Percentiles rank a stretch among this genome's conserved stretches.
These are phyloP conservation scores for Lemur catta DNA, from an alignment of 2,797 vertebrate genomes.

Conservation along the genomic window DNA sequence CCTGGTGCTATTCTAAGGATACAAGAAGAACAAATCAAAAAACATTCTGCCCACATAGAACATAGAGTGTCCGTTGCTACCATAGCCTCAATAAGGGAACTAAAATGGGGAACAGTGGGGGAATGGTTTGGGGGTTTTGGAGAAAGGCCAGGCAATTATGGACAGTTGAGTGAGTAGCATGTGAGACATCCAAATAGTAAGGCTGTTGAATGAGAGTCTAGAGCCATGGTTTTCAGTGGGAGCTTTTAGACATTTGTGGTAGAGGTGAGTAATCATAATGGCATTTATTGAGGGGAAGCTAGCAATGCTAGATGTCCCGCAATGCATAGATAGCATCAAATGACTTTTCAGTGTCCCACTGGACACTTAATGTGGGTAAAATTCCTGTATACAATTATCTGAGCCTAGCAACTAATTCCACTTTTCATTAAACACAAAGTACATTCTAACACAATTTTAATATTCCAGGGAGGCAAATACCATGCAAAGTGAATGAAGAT, in stretches of 20 bases:
- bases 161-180: neutral
- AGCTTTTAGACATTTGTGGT: neutral
- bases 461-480: conserved; percentile 53
- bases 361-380: neutral
- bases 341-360: neutral
- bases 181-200: neutral
- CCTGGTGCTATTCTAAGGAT: neutral
- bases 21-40: conserved; percentile 20
- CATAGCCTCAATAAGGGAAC: neutral
- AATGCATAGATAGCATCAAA: neutral
- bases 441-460: conserved; percentile 49
- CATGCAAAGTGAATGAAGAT: conserved; percentile 49
- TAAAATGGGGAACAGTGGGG: neutral
- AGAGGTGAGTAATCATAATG: neutral
- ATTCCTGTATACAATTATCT: neutral
- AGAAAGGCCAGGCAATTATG: neutral
- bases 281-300: neutral
- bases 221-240: neutral
- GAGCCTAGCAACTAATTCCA: neutral
- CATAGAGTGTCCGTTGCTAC: neutral
- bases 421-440: conserved; percentile 51
- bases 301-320: neutral
- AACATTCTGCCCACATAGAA: neutral
- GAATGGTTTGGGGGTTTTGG: neutral
- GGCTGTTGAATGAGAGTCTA: neutral